Conservation (phyloP, 2,797 vertebrate genomes). For the Ctenopoma multispine region DNA sequence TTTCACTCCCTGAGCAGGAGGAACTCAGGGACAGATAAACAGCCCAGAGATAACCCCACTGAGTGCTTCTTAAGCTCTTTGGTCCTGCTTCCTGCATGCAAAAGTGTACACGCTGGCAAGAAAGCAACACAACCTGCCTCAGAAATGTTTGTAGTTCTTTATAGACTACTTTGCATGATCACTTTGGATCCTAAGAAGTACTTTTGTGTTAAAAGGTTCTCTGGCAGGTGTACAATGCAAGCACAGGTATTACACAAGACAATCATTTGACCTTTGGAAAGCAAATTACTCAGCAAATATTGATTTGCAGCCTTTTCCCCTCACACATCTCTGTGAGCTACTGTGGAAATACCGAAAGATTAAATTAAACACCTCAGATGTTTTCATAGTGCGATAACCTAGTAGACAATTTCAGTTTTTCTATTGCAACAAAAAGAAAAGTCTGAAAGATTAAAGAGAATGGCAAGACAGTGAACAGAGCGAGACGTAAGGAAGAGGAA, state of each 20-base stretch:
- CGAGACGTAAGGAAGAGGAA: constrained; percentile 16
- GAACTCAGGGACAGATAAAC: constrained; percentile 69
- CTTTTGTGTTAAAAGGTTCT: constrained; percentile 44
- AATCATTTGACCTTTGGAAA: constrained; percentile 69
- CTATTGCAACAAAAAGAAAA: constrained; percentile 33
- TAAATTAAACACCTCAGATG: constrained; percentile 29
- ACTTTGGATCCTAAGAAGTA: constrained; percentile 20
- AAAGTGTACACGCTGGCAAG: constrained; percentile 38
- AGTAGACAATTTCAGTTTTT: not conserved
- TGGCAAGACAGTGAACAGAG: constrained; percentile 23
- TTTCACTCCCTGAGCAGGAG: constrained; percentile 48
- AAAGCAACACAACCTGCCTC: constrained; percentile 35
- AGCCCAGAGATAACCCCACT: constrained; percentile 61
- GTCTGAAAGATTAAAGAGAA: constrained; percentile 51
- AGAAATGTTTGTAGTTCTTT: constrained; percentile 42
- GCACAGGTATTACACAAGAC: constrained; percentile 62
- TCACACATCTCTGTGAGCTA: constrained; percentile 10
- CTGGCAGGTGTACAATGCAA: constrained; percentile 59
- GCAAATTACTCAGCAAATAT: constrained; percentile 66
- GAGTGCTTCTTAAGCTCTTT: constrained; percentile 45
- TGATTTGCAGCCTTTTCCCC: constrained; percentile 38
- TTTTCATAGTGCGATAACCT: constrained; percentile 25
- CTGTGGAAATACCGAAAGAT: not conserved
- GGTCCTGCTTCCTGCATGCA: constrained; percentile 53
- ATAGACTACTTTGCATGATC: constrained; percentile 44